Evolutionary conservation across 2,888 invertebrate species (phyloP), one percentile per base, ranked within the genome.

Genomic region (Apotomis turbidana): DNA sequence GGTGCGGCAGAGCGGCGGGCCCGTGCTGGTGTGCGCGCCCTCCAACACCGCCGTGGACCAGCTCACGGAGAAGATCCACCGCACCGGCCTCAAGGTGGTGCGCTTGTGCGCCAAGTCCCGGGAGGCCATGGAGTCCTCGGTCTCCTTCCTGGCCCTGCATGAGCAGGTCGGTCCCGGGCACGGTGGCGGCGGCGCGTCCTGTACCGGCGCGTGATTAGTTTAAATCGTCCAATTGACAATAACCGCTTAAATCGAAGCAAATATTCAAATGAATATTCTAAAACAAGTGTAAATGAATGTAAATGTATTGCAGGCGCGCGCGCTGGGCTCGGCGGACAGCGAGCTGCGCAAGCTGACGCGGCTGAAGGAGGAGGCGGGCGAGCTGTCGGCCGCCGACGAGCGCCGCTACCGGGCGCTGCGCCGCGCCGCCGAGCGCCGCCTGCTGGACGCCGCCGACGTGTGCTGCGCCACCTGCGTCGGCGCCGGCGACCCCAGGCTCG

Each of bases 11-110:
- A 98, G 96, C 79, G 97, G 98, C 4, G 98, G 98, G 0, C 98
- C 98, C 0, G 99, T 99, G 0, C 94, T 99, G 2, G 99, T 99
- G 0, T 99, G 99, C 87, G 99, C 99, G 0, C 99, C 99, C 0
- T 99, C 98, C 74, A 99, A 99, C 90, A 99, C 99, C 0, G 99
- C 99, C 38, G 99, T 99, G 0, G 99, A 99, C 89, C 99, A 99
- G 84, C 94, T 99, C 15, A 99, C 99, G 0, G 99, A 99, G 88
- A 99, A 99, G 90, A 99, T 99, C 70, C 99, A 99, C 88, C 95
- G 97, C 78, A 99, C 99, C 5, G 99, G 99, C 62, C 94, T 99
- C 55, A 99, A 99, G 90, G 95, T 95, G 4, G 98, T 99, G 3
- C 95, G 99, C 0, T 94, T 99, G 9, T 99, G 99, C 90, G 99